A percentile compares a stretch with the other conserved stretches of the same genome.
phyloP scores from a whole-genome alignment of 2,888 invertebrate species.

The Conops quadrifasciatus region DNA sequence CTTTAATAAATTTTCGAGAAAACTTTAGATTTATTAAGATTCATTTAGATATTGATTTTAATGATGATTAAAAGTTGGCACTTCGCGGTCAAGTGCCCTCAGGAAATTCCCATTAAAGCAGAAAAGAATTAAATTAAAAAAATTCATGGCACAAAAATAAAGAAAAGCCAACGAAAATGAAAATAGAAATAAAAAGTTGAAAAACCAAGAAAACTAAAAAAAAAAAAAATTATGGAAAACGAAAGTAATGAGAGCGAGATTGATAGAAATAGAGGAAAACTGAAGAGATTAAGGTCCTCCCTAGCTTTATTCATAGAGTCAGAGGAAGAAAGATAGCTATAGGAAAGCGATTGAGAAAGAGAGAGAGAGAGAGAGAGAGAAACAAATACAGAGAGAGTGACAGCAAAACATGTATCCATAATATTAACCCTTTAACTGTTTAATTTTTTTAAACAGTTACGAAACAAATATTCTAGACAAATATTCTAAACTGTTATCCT shows the following conservation, averaged over 20 bases:
- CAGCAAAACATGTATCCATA: not conserved
- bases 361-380: not conserved
- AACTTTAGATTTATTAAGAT: too few relatives aligned
- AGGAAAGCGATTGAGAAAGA: not conserved
- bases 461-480: too few relatives aligned
- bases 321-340: not conserved
- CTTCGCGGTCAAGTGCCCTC: not conserved
- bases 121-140: constrained; percentile 1
- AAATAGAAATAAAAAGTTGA: constrained; percentile 16
- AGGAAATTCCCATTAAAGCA: constrained; percentile 26
- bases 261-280: too few relatives aligned
- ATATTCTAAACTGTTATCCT: too few relatives aligned
- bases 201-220: not conserved
- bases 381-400: not conserved
- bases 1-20: too few relatives aligned
- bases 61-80: not conserved
- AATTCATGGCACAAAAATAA: not conserved
- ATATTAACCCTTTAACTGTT: too few relatives aligned
- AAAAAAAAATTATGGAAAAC: not conserved
- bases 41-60: too few relatives aligned
- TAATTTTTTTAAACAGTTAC: too few relatives aligned
- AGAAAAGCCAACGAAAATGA: constrained; percentile 1
- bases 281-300: too few relatives aligned
- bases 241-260: too few relatives aligned
- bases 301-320: too few relatives aligned